Evolutionary conservation across 2,888 invertebrate species (phyloP), one percentile per base, ranked within the genome.

Genomic region (Selenia dentaria): DNA sequence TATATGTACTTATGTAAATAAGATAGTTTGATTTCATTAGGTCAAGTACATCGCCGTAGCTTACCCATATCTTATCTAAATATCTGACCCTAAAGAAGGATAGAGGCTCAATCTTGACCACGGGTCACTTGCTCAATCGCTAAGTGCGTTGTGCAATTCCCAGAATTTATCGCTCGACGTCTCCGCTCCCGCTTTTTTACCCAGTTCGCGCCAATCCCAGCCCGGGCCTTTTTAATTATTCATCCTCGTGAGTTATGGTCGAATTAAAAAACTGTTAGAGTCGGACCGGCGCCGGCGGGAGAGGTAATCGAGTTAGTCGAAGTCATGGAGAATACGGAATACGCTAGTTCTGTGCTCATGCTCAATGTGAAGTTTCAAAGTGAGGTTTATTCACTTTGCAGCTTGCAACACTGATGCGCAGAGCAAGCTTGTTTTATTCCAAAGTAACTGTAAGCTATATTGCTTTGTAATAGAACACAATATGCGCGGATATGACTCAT

Each of bases 251-350:
- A 91, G 91, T 91, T 91, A 91, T 91, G 90, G 89, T 83, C 87
- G 88, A 91, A 91, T 91, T 91, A 91, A 91, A 91, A 91, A 91
- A 91, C 90, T 91, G 91, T 91, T 89, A 89, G 87, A 88, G 85
- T 83, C 81, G 82, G 82, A 80, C 82, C 80, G 83, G 82, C 83
- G 82, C 84, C 83, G 81, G 72, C 79, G 81, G 82, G 83, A 71
- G 65, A 68, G 56, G 81, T 90, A 89, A 90, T 89, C 83, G 76
- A 85, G 83, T 89, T 89, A 89, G 79, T 76, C 74, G 75, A 74
- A 83, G 72, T 79, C 83, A 82, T 86, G 81, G 80, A 83, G 86
- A 87, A 88, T 87, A 79, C 80, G 69, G 83, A 85, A 88, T 87
- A 78, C 33, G 29, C 32, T 48, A 32, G 24, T 51, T 34, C 42